Evolutionary conservation across 2,113 vertebrate species (phyloP).

Genomic region (Malurus melanocephalus): DNA sequence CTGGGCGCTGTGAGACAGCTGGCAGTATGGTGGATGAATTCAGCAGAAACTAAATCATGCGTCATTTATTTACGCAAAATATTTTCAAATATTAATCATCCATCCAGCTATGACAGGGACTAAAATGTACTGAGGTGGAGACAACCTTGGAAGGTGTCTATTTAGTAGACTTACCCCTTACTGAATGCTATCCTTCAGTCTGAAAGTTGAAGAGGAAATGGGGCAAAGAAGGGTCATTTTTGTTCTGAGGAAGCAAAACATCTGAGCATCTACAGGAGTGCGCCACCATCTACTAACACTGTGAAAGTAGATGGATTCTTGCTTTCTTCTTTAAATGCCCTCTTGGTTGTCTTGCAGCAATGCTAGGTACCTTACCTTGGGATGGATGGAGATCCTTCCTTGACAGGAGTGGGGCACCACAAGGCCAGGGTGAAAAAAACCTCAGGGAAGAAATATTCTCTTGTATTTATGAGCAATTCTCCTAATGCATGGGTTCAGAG

Average conservation of each 20-base stretch:
- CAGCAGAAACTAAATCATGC: not conserved
- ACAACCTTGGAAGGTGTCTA: not conserved
- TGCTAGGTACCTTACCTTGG: not conserved
- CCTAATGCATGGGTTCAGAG: not conserved
- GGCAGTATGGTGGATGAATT: not conserved
- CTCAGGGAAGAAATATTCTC: not conserved
- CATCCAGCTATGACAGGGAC: not conserved
- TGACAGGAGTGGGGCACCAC: fast-evolving
- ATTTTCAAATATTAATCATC: not conserved
- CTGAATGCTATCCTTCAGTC: not conserved
- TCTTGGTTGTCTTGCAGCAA: not conserved
- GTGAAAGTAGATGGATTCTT: not conserved
- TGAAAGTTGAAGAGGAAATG: not conserved
- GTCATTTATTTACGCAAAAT: not conserved
- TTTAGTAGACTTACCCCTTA: not conserved
- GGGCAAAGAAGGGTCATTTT: not conserved
- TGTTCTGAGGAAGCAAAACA: not conserved
- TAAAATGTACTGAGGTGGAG: not conserved
- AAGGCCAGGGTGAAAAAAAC: not conserved
- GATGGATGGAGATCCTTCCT: not conserved
- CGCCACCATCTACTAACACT: fast-evolving
- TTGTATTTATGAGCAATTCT: not conserved
- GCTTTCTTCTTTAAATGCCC: not conserved
- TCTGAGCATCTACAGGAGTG: not conserved
- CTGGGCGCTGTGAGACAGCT: not conserved